Base-by-base conservation (phyloP, 1,140 invertebrate genomes). In the Aphaenogaster ashmeadi region DNA sequence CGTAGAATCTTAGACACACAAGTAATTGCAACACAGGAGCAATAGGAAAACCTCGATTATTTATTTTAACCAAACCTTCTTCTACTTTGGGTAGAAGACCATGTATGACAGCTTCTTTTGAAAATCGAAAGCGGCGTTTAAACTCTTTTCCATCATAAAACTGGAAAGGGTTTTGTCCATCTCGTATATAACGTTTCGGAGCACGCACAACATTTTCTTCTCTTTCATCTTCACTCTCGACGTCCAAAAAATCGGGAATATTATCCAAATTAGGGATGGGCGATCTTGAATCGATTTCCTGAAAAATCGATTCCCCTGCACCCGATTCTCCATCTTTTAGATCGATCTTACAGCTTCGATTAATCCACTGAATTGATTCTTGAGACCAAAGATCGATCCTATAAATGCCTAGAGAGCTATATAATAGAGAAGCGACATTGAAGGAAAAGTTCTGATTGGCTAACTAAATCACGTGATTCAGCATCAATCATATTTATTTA, bases 11-110 rank as follows among this genome's bases (percentile, higher is more conserved):
- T 71, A 71, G 15, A 33, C 67, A 50, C 2, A 50, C 13, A 18
- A 50, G 33, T 13, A 71, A 27, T 33, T 71, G 21, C 6, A 71
- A 15, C 18, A 71, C 44, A 2, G 67, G 21, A 7, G 44, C 5
- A 27, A 71, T 50, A 27, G 66, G 66, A 38, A 69, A 13, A 2
- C 44, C 66, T 36, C 66, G 66, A 27, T 69, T 69, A 47, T 66
- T 66, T 27, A 66, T 41, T 66, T 66, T 38, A 7, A 8, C 13
- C 7, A 66, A 41, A 66, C 7, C 13, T 27, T 66, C 18, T 38
- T 66, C 33, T 38, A 66, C 11, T 41, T 66, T 41, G 0, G 62
- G 18, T 66, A 66, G 18, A 38, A 66, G n/a, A 2, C 36, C 62
- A 13, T 64, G 5, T 1, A 64, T 7, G 3, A 66, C 36, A 62